Evolutionary conservation across 2,888 invertebrate genomes (phyloP).

Genomic region (Ganaspis brasiliensis): DNA sequence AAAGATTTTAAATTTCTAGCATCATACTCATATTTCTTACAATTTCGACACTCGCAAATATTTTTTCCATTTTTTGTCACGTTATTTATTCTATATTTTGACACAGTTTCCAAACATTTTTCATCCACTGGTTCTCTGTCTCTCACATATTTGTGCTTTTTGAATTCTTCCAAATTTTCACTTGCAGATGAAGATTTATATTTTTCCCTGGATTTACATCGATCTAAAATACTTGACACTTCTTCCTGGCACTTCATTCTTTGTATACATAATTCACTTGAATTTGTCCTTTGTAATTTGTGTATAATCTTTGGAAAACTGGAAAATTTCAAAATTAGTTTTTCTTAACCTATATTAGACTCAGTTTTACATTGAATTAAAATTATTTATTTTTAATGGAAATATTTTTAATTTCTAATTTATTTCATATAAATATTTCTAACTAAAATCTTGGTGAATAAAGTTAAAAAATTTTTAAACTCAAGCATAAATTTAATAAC

Average conservation of each 20-base stretch:
- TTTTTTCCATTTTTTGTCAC: neutral
- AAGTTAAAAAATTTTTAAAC: neutral
- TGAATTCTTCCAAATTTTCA: neutral
- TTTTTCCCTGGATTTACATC: constrained; percentile 25
- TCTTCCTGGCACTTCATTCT: constrained; percentile 23
- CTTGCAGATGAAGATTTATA: neutral
- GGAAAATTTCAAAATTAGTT: constrained; percentile 29
- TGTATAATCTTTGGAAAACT: constrained; percentile 62
- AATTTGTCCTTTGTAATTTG: constrained; percentile 56
- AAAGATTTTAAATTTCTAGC: neutral
- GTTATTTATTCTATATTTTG: neutral
- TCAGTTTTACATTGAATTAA: constrained; percentile 31
- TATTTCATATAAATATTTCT: no score
- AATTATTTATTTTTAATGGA: neutral
- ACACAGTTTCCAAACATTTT: neutral
- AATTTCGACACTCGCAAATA: constrained; percentile 19
- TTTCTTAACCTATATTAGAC: no score
- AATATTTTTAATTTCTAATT: no score
- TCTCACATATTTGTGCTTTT: neutral
- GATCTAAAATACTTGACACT: neutral
- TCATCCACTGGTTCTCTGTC: neutral
- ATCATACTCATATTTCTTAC: neutral
- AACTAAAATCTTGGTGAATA: no score
- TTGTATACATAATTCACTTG: constrained; percentile 45
- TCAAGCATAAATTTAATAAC: no score